Evolutionary conservation across 2,888 invertebrate genomes (phyloP), one percentile per base, ranked within the genome.

Genomic region (Iselma pallidipennis): DNA sequence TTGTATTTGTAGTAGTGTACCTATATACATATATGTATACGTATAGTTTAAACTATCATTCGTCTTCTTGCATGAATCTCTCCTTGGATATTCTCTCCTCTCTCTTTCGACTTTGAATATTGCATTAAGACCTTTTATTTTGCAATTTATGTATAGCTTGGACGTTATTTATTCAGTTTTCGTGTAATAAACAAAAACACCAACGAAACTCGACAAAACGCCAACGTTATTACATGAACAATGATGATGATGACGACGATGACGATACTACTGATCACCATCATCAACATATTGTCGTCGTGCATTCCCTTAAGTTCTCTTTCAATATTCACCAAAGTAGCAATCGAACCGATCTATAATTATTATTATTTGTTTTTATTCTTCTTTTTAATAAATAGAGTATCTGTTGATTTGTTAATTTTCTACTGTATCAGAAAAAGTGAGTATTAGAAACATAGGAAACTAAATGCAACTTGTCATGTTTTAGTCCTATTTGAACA

Each of bases 1-100:
- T 71, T 72, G 72, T 74, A 57, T 67, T 70, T 45, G 21, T 45
- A 45, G 21, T 28, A 28, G 28, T 28, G 9, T 28, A 28, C 9
- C 1, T 28, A 28, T 28, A 28, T 28, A 4, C 7, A 31, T 31
- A 29, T 10, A 29, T 6, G 19, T 37, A 16, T 37, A 12, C 14
- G 33, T 31, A 14, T 10, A 45, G 45, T 45, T 45, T 21, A 19
- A 68, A 69, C 67, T 62, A 73, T 70, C 75, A 74, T 78, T 71
- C 73, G 74, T 77, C 78, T 77, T 77, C 77, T 78, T 76, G 75
- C 77, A 76, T 76, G 75, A 71, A 75, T 76, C 78, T 76, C 77
- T 21, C 45, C 45, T 45, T 45, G 45, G 45, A 21, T 45, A 76
- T 76, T 70, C 71, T 68, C 67, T 74, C 76, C 77, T 76, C 77